Percentiles rank a stretch among this genome's conserved stretches.
Evolutionary conservation across 2,888 invertebrate genomes (phyloP).

Genomic region (Cyrtodaria siliqua): DNA sequence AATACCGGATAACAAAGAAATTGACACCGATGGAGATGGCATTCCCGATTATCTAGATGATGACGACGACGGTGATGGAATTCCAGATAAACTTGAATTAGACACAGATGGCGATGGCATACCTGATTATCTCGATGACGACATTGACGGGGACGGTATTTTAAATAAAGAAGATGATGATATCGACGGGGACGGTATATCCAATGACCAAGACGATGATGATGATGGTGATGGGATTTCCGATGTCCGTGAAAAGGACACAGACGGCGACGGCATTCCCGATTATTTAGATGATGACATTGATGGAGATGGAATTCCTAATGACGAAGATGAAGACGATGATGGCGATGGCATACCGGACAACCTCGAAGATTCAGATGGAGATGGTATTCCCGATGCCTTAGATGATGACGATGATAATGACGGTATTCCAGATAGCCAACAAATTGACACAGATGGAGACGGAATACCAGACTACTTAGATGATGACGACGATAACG

Average conservation of each 20-base stretch:
- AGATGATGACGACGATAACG: slow-evolving; percentile 41
- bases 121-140: slow-evolving; percentile 71
- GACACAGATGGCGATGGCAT: slow-evolving; percentile 79
- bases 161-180: slow-evolving; percentile 79
- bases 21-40: no score
- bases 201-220: slow-evolving; percentile 77
- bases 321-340: slow-evolving; percentile 72
- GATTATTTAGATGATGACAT: slow-evolving; percentile 70
- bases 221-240: slow-evolving; percentile 78
- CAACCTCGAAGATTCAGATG: slow-evolving; percentile 70
- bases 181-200: slow-evolving; percentile 81
- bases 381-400: slow-evolving; percentile 75
- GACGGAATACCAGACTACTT: slow-evolving; percentile 40
- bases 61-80: slow-evolving; percentile 80
- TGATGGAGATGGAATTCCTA: slow-evolving; percentile 81
- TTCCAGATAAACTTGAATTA: slow-evolving; percentile 79
- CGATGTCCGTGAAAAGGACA: slow-evolving; percentile 75
- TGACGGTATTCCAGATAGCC: slow-evolving; percentile 72
- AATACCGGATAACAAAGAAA: no score
- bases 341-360: slow-evolving; percentile 82
- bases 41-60: slow-evolving; percentile 76
- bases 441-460: slow-evolving; percentile 66
- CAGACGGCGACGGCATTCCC: slow-evolving; percentile 79
- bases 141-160: slow-evolving; percentile 80
- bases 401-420: slow-evolving; percentile 71